Evolutionary conservation across 2,888 invertebrate genomes (phyloP).

Genomic region (Synanthedon vespiformis): DNA sequence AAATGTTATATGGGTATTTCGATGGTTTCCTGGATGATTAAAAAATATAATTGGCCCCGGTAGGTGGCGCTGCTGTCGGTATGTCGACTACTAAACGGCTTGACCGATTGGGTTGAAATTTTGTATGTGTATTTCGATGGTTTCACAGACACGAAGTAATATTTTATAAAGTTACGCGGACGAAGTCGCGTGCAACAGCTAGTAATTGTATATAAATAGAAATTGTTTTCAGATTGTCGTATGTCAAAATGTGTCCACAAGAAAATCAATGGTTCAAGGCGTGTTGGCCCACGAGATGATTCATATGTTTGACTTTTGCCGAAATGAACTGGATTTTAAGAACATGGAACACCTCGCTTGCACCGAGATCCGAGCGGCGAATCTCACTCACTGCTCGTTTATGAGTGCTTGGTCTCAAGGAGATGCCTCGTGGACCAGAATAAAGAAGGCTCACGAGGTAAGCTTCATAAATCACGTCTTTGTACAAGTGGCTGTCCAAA

Average conservation of each 20-base stretch:
- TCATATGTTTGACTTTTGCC: conserved; percentile 96
- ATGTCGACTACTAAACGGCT: too few species aligned
- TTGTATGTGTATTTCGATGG: too few species aligned
- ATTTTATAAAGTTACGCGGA: too few species aligned
- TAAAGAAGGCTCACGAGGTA: conserved; percentile 84
- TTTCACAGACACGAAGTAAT: too few species aligned
- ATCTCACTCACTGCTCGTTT: conserved; percentile 92
- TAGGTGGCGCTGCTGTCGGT: too few species aligned
- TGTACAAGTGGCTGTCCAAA: too few species aligned
- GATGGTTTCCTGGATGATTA: too few species aligned
- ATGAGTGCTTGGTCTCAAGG: conserved; percentile 83
- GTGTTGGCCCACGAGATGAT: conserved; percentile 93
- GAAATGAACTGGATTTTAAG: conserved; percentile 87
- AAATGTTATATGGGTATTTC: too few species aligned
- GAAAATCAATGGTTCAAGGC: conserved; percentile 78
- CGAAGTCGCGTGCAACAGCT: too few species aligned
- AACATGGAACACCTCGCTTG: conserved; percentile 94
- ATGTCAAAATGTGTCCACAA: conserved; percentile 86
- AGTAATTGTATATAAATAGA: too few species aligned
- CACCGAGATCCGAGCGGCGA: conserved; percentile 95
- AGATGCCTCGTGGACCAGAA: conserved; percentile 77
- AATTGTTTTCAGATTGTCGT: conserved; percentile 80
- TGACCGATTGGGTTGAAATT: too few species aligned
- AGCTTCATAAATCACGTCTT: conserved; percentile 1
- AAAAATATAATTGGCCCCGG: too few species aligned